phyloP scores from a whole-genome alignment of 2,113 vertebrate species.

The Chaenocephalus aceratus region DNA sequence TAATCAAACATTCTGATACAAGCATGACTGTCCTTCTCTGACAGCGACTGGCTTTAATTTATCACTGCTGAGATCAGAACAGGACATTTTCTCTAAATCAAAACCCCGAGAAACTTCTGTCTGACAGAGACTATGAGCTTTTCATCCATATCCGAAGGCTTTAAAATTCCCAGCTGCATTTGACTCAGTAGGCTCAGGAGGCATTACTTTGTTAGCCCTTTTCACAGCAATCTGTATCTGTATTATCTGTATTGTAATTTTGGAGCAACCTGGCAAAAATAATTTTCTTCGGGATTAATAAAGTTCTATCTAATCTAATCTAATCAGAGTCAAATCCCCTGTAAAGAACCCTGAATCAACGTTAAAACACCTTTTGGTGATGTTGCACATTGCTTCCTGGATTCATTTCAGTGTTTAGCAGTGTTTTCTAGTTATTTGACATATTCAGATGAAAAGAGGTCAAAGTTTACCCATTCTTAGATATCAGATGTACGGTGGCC shows the following conservation, averaged over 20 bases:
- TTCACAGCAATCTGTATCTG: slow-evolving; percentile 19
- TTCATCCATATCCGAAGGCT: slow-evolving; percentile 27
- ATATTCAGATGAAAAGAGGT: slow-evolving; percentile 19
- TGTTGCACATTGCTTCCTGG: slow-evolving; percentile 18
- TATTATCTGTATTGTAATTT: no score
- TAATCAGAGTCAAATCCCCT: slow-evolving; percentile 42
- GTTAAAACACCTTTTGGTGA: slow-evolving; percentile 17
- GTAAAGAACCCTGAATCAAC: slow-evolving; percentile 3
- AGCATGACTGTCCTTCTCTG: not conserved
- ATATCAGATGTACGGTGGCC: not conserved
- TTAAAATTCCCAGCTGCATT: slow-evolving; percentile 47
- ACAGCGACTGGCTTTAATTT: slow-evolving; percentile 21
- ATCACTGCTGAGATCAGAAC: slow-evolving; percentile 26
- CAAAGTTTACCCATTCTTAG: not conserved
- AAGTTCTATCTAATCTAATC: no score
- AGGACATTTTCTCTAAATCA: slow-evolving; percentile 28
- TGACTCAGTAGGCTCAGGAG: slow-evolving; percentile 42
- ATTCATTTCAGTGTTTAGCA: slow-evolving; percentile 14
- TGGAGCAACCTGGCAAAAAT: no score
- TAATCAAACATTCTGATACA: not conserved
- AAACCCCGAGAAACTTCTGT: slow-evolving; percentile 8
- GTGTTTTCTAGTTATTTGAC: slow-evolving; percentile 18
- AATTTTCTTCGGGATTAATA: no score
- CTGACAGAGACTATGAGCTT: slow-evolving; percentile 25
- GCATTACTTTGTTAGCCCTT: slow-evolving; percentile 47